Base-by-base conservation (phyloP, 2,888 invertebrate genomes). In the Phorcus lineatus region DNA sequence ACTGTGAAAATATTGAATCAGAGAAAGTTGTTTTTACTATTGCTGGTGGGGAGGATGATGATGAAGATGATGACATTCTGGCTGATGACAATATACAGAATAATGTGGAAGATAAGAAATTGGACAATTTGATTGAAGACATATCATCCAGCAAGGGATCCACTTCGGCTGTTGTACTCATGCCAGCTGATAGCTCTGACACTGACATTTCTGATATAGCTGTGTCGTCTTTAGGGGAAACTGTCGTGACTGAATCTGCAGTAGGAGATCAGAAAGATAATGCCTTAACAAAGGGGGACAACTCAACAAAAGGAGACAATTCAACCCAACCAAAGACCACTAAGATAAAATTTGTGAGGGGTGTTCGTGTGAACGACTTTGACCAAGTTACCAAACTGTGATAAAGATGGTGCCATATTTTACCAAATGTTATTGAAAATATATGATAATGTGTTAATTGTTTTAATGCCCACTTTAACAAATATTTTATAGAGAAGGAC, bases 381-480 rank as follows among this genome's bases (percentile, higher is more conserved):
- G 85, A 87, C 79, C 85, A 86, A 77, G 74, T 75, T 24, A 87
- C 88, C 17, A 83, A 84, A 79, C 81, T 88, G 77, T 88, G 81
- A 86, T 82, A 67, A 53, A 16, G 1, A 11, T n/a, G 19, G 31
- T 74, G 53, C 47, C 40, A 74, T 47, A 24, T 62, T 28, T 62
- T 28, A 24, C 62, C 62, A 62, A 62, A 62, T 57, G 24, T 62
- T 11, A 62, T 62, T 24, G 28, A 22, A 19, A 62, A 62, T 11
- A 47, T 47, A 47, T 47, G 47, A 47, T 47, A 47, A 47, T 47
- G 13, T 47, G 47, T 47, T 47, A n/a, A 36, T 47, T 47, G 47
- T 47, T 47, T 47, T 47, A 47, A 47, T 47, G 13, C 13, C 47
- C 47, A 47, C 11, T 47, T 47, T 47, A 47, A 47, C 47, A 47